phyloP scores from a whole-genome alignment of 2,797 vertebrate species.

The Cossypha polioptera region DNA sequence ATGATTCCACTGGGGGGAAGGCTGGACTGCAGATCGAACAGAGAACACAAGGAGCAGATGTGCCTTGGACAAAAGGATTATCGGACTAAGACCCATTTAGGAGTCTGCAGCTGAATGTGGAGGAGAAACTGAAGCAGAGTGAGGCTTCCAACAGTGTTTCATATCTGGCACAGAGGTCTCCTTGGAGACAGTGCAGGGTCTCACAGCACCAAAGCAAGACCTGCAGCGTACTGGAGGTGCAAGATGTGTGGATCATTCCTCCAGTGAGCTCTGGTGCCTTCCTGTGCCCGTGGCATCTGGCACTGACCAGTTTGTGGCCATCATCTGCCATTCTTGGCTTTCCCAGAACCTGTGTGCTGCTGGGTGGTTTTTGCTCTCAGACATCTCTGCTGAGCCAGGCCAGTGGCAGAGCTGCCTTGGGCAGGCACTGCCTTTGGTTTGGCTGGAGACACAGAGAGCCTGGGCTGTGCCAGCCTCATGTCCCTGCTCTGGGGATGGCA shows the following conservation, averaged over 20 bases:
- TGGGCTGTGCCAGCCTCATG: background rate
- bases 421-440: background rate
- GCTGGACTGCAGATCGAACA: background rate
- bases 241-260: background rate
- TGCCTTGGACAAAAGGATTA: slow-evolving; percentile 13
- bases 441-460: accelerated
- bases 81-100: background rate
- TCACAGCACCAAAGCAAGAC: accelerated
- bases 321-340: accelerated
- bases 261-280: background rate
- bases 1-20: background rate
- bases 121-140: background rate
- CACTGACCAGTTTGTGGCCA: accelerated
- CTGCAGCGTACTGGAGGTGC: accelerated
- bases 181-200: background rate
- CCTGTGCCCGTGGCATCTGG: background rate
- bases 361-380: background rate
- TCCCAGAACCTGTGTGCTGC: background rate
- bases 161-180: background rate
- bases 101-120: background rate
- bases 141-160: background rate
- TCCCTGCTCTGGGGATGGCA: background rate
- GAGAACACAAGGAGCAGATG: background rate
- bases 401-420: background rate
- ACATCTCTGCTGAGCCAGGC: background rate